Base-by-base conservation (phyloP, 1,140 invertebrate species). In the Aphelenchoides besseyi region DNA sequence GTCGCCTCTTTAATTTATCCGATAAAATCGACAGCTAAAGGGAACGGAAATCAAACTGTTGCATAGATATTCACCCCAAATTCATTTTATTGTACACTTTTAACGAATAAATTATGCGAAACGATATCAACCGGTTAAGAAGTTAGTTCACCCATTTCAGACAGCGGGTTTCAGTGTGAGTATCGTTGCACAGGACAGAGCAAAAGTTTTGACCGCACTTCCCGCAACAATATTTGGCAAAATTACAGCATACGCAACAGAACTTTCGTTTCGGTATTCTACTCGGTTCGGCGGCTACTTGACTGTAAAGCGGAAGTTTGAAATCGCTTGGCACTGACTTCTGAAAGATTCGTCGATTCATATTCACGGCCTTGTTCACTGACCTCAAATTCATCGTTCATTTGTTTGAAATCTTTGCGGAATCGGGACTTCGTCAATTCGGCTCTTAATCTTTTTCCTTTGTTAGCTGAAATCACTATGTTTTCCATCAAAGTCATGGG, bases 381-480 rank as follows among this genome's bases (percentile, higher is more conserved):
- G 23, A 72, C 74, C 48, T 75, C 48, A 18, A 54, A 26, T 8
- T 75, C 74, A 2, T 79, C 71, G 35, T 78, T 36, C 30, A 75
- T 36, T 48, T 75, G 73, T 2, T 12, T 28, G 54, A 75, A 75
- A 16, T 68, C 63, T 57, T 75, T 75, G 0, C 74, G 28, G 36
- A 75, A 75, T 3, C 74, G 30, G 3, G 74, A 66, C 48, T 77
- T 75, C 0, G 55, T 64, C 23, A 75, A 32, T 16, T 76, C 72
- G 8, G 74, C 68, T 30, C 74, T 35, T 23, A 75, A 62, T 26
- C 73, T 75, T 18, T 59, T 71, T 33, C 74, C 74, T 53, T 78
- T 75, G 37, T 70, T 75, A 35, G 74, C 74, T 75, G 18, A 35
- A 74, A 74, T 12, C 16, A 1, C 12, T 12, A 28, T 12, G 29